phyloP scores from a whole-genome alignment of 2,113 vertebrate species.

The Notiomystis cincta region DNA sequence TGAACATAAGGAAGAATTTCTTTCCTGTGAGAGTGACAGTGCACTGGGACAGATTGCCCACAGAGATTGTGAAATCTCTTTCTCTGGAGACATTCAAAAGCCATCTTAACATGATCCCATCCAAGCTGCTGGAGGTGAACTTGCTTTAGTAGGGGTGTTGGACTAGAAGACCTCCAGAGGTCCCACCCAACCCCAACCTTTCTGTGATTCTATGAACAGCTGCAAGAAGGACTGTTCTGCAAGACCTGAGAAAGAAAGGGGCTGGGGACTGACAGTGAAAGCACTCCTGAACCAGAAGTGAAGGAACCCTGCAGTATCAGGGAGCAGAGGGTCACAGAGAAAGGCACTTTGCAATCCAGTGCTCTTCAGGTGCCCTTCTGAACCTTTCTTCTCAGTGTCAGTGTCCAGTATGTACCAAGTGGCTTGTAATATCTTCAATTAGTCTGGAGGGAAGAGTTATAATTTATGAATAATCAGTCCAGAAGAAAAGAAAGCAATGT shows the following conservation, averaged over 20 bases:
- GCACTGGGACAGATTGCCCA: background rate
- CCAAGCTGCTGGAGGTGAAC: background rate
- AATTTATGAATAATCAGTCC: background rate
- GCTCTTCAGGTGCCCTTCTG: background rate
- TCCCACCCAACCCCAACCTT: background rate
- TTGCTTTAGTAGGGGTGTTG: background rate
- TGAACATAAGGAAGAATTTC: background rate
- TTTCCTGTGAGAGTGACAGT: fast-evolving
- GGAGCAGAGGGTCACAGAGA: background rate
- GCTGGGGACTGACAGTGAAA: background rate
- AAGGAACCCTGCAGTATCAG: background rate
- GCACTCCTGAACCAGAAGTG: background rate
- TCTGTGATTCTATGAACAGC: background rate
- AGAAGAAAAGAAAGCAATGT: background rate
- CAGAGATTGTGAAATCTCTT: background rate
- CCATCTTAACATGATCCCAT: background rate
- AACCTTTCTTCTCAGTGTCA: background rate
- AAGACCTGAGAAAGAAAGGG: background rate
- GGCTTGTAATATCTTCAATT: background rate
- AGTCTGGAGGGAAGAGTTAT: background rate
- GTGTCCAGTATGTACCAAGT: background rate
- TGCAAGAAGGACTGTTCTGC: background rate
- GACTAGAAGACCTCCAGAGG: background rate
- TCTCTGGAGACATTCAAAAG: background rate
- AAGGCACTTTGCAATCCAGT: background rate